Percentiles rank a stretch among this genome's conserved stretches.
phyloP scores from a whole-genome alignment of 37 sponge, comb jelly and placozoan species.

The Theonella swinhoei region DNA sequence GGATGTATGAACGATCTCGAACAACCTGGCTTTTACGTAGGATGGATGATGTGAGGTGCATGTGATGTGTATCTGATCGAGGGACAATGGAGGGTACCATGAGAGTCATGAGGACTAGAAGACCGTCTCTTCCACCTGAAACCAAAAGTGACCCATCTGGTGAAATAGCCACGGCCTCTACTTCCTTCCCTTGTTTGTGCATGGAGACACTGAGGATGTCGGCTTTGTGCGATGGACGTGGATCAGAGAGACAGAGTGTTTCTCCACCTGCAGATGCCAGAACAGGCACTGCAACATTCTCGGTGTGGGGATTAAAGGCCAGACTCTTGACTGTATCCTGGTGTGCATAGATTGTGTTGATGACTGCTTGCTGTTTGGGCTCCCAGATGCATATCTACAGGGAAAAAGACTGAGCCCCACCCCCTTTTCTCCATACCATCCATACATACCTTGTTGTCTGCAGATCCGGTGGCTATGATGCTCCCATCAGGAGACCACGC shows the following conservation, averaged over 20 bases:
- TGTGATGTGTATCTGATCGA: background rate
- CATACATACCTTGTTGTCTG: slow-evolving; percentile 68
- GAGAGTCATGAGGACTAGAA: slow-evolving; percentile 67
- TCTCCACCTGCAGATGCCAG: slow-evolving; percentile 83
- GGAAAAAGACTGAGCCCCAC: background rate
- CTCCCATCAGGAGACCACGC: slow-evolving; percentile 83
- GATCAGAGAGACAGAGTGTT: slow-evolving; percentile 69
- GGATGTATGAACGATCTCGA: background rate
- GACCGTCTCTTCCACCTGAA: slow-evolving; percentile 81
- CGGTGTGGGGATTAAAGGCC: slow-evolving; percentile 59
- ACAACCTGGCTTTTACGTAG: slow-evolving; percentile 4
- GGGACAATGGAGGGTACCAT: slow-evolving; percentile 52
- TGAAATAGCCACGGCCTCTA: slow-evolving; percentile 77
- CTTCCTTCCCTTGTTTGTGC: slow-evolving; percentile 73
- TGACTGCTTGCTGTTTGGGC: slow-evolving; percentile 42
- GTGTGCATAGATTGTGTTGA: slow-evolving; percentile 77
- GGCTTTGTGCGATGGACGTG: slow-evolving; percentile 50
- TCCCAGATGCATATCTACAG: slow-evolving; percentile 85
- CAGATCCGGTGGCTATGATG: slow-evolving; percentile 72
- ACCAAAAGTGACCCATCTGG: slow-evolving; percentile 82
- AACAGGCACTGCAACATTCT: slow-evolving; percentile 40
- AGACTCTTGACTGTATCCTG: slow-evolving; percentile 71
- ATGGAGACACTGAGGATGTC: slow-evolving; percentile 47
- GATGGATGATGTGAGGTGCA: background rate
- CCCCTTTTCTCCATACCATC: background rate